Conservation (phyloP, 1,140 invertebrate species). For the Aleiodes sp. region DNA sequence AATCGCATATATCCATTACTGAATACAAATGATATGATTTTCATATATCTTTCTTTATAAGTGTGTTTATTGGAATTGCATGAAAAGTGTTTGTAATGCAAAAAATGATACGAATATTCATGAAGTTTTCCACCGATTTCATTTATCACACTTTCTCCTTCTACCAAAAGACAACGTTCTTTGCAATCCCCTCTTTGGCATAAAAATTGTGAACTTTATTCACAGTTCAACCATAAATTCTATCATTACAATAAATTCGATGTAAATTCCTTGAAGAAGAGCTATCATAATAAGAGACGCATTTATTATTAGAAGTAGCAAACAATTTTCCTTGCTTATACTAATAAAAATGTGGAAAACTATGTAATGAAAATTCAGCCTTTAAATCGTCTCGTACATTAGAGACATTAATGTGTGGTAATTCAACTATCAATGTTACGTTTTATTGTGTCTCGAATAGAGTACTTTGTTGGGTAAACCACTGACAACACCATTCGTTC, state of each 20-base stretch:
- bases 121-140: not conserved
- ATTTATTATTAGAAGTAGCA: not conserved
- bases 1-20: not conserved
- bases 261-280: no score
- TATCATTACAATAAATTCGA: no score
- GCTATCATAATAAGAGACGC: no score
- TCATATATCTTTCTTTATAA: no score
- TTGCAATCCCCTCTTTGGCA: no score
- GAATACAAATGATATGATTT: not conserved
- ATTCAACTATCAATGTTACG: slow-evolving; percentile 27
- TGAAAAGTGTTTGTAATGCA: no score
- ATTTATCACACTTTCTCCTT: not conserved
- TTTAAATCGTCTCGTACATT: slow-evolving; percentile 7
- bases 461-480: slow-evolving; percentile 59
- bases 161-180: not conserved
- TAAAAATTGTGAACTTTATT: no score
- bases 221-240: no score
- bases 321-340: not conserved
- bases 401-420: not conserved
- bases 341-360: not conserved
- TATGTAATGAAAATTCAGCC: not conserved
- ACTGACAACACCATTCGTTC: slow-evolving; percentile 60
- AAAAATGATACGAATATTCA: not conserved
- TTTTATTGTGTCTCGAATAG: slow-evolving; percentile 51
- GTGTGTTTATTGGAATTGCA: no score